A percentile compares a stretch with the other conserved stretches of the same genome.
Evolutionary conservation across 1,140 invertebrate genomes (phyloP).

Genomic region (Sitobion miscanthi): DNA sequence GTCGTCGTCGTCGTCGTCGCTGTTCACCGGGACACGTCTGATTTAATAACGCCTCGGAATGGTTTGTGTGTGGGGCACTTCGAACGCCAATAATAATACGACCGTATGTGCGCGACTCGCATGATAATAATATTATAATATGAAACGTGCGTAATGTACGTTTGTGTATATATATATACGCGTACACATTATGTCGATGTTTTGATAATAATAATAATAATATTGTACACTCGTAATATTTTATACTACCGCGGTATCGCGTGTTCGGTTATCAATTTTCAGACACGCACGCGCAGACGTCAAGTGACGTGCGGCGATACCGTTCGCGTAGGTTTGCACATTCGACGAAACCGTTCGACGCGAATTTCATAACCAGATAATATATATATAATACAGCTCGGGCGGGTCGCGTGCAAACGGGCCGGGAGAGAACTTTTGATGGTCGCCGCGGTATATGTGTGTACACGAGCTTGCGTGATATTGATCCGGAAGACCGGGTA

Average conservation of each 20-base stretch:
- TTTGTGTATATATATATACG: no score
- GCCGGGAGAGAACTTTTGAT: constrained; percentile 2
- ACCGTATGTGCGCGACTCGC: no score
- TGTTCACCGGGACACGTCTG: not conserved
- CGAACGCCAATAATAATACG: not conserved
- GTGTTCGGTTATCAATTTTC: not conserved
- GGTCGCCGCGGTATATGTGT: not conserved
- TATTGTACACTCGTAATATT: no score
- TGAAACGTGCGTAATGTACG: not conserved
- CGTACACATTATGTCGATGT: no score
- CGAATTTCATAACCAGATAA: not conserved
- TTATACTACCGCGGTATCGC: no score
- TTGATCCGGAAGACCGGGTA: constrained; percentile 51
- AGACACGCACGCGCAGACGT: not conserved
- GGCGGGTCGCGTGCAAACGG: not conserved
- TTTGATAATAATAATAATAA: no score
- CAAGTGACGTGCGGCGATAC: not conserved
- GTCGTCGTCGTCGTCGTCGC: not conserved
- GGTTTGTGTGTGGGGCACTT: not conserved
- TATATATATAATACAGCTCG: not conserved
- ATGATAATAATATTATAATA: not conserved
- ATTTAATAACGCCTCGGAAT: not conserved
- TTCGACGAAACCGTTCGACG: not conserved
- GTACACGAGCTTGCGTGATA: constrained; percentile 6
- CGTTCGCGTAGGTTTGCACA: not conserved